Conservation (phyloP, 2,797 vertebrate species). For the Adelosebastes latens region DNA sequence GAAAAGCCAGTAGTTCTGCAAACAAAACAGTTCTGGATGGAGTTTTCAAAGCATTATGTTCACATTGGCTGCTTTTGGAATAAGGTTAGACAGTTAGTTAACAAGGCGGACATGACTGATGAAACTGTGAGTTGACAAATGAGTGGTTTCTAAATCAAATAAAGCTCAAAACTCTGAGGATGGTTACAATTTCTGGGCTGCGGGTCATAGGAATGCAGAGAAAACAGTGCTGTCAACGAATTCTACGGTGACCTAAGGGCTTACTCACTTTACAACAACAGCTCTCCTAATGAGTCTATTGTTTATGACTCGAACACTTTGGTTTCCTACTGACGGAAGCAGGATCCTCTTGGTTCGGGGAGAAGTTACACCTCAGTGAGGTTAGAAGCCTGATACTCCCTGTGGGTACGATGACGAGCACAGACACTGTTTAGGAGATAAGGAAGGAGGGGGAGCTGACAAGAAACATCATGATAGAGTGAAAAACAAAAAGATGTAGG, state of each 20-base stretch:
- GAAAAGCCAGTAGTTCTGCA: neutral
- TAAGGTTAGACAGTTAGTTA: neutral
- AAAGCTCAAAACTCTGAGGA: conserved; percentile 8
- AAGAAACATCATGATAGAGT: conserved; percentile 33
- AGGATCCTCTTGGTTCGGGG: conserved; percentile 32
- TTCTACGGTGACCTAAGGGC: neutral
- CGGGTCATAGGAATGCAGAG: neutral
- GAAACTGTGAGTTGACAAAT: conserved; percentile 3
- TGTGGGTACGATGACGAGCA: conserved; percentile 26
- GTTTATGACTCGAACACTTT: conserved; percentile 43
- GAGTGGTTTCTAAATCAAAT: conserved; percentile 30
- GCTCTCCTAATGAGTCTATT: conserved; percentile 10
- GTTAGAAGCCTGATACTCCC: conserved; percentile 64
- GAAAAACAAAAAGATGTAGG: conserved; percentile 36
- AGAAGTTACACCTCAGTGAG: conserved; percentile 56
- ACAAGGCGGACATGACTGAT: conserved; percentile 21
- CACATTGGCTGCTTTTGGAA: neutral
- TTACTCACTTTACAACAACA: conserved; percentile 30
- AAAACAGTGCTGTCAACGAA: neutral
- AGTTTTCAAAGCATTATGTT: neutral
- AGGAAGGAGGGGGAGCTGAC: neutral
- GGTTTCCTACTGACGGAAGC: conserved; percentile 44
- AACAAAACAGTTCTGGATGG: neutral
- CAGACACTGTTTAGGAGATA: neutral
- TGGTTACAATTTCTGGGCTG: conserved; percentile 5